Conservation (phyloP, 2,113 vertebrate species). For the Sander lucioperca region DNA sequence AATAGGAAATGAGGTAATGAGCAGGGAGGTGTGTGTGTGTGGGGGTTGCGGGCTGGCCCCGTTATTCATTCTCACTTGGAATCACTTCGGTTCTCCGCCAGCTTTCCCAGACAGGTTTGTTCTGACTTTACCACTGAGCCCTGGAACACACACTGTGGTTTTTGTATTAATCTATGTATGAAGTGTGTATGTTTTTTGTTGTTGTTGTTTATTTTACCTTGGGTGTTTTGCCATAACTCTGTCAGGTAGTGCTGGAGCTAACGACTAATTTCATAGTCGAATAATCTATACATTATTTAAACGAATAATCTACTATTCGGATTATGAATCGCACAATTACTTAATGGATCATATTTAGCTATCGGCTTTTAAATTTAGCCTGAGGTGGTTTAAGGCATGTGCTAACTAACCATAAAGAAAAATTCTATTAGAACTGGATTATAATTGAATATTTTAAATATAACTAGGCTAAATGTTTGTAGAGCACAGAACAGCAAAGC, state of each 20-base stretch:
- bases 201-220: neutral
- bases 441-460: too few relatives aligned
- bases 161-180: neutral
- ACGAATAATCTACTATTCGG: too few relatives aligned
- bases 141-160: neutral
- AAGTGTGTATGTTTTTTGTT: neutral
- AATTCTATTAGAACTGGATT: too few relatives aligned
- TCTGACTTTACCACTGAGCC: neutral
- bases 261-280: too few relatives aligned
- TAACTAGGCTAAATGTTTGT: too few relatives aligned
- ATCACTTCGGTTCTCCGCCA: slow-evolving; percentile 1
- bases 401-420: too few relatives aligned
- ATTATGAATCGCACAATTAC: too few relatives aligned
- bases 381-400: too few relatives aligned
- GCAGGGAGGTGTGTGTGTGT: slow-evolving; percentile 32
- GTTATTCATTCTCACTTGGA: slow-evolving; percentile 38
- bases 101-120: slow-evolving; percentile 43
- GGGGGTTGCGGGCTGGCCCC: neutral
- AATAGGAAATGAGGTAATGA: slow-evolving; percentile 71
- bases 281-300: too few relatives aligned
- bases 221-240: neutral
- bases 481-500: too few relatives aligned
- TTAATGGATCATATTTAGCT: too few relatives aligned
- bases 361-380: too few relatives aligned
- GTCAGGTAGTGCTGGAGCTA: neutral